A percentile compares a stretch with the other conserved stretches of the same genome.
These are phyloP conservation scores for Scleropages formosus DNA, from an alignment of 2,797 vertebrate genomes.

Conservation along the genomic window DNA sequence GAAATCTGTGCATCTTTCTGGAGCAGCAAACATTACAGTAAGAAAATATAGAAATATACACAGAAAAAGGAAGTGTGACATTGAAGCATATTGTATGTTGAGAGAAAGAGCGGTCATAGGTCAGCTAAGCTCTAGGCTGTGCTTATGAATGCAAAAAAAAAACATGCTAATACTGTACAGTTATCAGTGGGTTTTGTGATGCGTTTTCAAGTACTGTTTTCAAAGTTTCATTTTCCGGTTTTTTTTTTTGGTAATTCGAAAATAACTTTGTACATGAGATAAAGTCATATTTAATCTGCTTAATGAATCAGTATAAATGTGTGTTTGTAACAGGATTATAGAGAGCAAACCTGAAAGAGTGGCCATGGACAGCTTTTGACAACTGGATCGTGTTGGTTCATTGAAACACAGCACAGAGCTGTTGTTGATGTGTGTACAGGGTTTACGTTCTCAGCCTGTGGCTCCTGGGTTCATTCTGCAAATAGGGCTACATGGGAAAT, in stretches of 20 bases:
- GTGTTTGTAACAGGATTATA: not conserved
- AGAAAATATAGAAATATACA: too few species aligned
- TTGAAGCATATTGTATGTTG: too few species aligned
- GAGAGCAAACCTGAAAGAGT: not conserved
- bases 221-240: too few species aligned
- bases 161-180: too few species aligned
- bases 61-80: too few species aligned
- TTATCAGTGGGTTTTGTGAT: too few species aligned
- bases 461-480: conserved; percentile 17
- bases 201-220: too few species aligned
- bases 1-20: too few species aligned
- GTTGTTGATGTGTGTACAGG: conserved; percentile 1
- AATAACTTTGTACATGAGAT: not conserved
- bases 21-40: too few species aligned
- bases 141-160: too few species aligned
- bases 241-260: not conserved
- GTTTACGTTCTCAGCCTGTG: conserved; percentile 8
- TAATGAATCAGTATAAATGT: not conserved
- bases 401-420: conserved; percentile 14
- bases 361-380: not conserved
- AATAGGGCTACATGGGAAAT: conserved; percentile 20
- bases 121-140: too few species aligned
- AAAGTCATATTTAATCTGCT: not conserved
- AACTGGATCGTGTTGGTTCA: not conserved
- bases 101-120: too few species aligned